Percentiles rank a stretch among this genome's conserved stretches.
These are phyloP conservation scores for Cyphomyrus discorhynchus DNA, from an alignment of 2,113 vertebrate species.

Conservation along the genomic window DNA sequence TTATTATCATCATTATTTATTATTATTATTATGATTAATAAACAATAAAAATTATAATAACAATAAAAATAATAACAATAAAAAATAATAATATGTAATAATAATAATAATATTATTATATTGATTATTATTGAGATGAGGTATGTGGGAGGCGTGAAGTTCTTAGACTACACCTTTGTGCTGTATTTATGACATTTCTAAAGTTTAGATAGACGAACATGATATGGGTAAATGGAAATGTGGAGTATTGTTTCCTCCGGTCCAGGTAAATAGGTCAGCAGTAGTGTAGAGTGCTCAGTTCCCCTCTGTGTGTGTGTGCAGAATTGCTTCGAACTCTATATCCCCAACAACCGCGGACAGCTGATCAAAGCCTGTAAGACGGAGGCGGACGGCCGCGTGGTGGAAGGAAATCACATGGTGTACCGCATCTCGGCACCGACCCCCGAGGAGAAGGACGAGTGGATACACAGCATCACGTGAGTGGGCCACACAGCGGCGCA, in stretches of 20 bases:
- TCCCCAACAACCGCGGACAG: conserved; percentile 87
- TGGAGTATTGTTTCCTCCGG: neutral
- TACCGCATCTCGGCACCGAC: conserved; percentile 88
- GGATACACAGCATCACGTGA: conserved; percentile 91
- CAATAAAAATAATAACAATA: too few relatives aligned
- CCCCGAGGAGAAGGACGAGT: conserved; percentile 85
- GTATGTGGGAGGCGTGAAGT: neutral
- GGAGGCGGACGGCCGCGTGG: conserved; percentile 81
- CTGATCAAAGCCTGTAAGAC: conserved; percentile 90
- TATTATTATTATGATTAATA: too few relatives aligned
- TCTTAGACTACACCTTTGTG: neutral
- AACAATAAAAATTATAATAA: too few relatives aligned
- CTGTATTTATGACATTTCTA: neutral
- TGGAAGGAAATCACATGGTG: conserved; percentile 89
- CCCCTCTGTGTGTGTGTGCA: conserved; percentile 30
- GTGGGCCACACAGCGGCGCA: neutral
- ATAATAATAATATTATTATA: too few relatives aligned
- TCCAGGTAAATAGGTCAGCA: neutral
- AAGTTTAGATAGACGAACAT: neutral
- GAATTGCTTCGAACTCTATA: conserved; percentile 91
- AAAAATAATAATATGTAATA: too few relatives aligned
- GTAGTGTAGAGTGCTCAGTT: neutral
- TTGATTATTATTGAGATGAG: neutral
- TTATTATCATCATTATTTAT: too few relatives aligned
- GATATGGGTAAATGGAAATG: neutral